These are phyloP conservation scores for Agrochola litura DNA, from an alignment of 2,888 invertebrate genomes.

Conservation along the genomic window DNA sequence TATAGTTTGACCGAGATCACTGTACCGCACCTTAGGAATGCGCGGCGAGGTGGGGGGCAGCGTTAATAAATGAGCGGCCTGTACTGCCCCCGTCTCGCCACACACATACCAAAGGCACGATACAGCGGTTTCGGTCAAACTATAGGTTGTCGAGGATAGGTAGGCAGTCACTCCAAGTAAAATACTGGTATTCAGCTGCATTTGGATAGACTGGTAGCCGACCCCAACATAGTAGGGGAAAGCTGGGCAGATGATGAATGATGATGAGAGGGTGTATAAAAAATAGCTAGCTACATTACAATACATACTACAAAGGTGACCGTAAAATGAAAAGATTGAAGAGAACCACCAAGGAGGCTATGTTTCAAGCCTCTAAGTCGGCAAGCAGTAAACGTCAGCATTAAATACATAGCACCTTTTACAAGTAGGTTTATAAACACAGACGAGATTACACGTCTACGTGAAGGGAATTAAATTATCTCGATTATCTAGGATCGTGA, in stretches of 20 bases:
- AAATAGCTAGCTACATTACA: background rate
- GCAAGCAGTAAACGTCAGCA: background rate
- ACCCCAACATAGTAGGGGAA: background rate
- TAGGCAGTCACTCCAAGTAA: background rate
- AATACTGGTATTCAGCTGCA: background rate
- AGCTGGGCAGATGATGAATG: background rate
- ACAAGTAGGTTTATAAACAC: slow-evolving; percentile 12
- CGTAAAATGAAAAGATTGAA: background rate
- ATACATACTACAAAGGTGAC: background rate
- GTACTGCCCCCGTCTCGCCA: too few species aligned
- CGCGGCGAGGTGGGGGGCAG: too few species aligned
- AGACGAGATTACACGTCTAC: slow-evolving; percentile 36
- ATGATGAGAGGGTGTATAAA: background rate
- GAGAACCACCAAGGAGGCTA: background rate
- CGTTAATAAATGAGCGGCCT: too few species aligned
- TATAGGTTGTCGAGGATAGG: background rate
- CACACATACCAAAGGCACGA: too few species aligned
- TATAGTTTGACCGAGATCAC: too few species aligned
- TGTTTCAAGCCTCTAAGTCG: background rate
- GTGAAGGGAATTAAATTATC: slow-evolving; percentile 43
- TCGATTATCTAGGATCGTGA: slow-evolving; percentile 40
- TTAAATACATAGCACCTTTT: slow-evolving; percentile 18
- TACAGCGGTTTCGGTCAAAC: too few species aligned
- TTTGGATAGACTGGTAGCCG: background rate
- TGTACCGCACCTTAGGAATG: too few species aligned